These are phyloP conservation scores for Brachionus manjavacas DNA, from an alignment of 1,140 invertebrate genomes.

Conservation along the genomic window DNA sequence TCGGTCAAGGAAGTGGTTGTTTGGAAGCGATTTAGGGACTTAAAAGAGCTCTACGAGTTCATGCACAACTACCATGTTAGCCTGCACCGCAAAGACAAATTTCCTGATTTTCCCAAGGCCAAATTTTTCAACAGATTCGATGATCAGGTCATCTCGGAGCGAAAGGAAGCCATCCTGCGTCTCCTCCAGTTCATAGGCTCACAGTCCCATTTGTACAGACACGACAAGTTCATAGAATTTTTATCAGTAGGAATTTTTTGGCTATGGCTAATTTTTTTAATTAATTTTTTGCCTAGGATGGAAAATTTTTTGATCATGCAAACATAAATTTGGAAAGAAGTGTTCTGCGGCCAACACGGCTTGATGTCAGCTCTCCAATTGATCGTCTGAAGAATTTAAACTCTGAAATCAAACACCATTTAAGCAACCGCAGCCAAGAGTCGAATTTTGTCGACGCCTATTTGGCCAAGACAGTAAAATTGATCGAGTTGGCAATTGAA, in stretches of 20 bases:
- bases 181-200: slow-evolving; percentile 28
- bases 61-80: slow-evolving; percentile 26
- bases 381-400: not conserved
- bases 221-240: slow-evolving; percentile 38
- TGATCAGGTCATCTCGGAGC: not conserved
- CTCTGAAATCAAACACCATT: not conserved
- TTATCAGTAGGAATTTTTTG: not conserved
- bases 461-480: not conserved
- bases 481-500: not conserved
- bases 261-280: not conserved
- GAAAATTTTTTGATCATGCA: not conserved
- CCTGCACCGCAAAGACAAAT: slow-evolving; percentile 27
- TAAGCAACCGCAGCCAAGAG: not conserved
- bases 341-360: not conserved
- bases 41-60: not conserved
- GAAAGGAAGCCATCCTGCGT: not conserved
- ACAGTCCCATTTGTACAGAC: slow-evolving; percentile 34
- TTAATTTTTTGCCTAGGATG: not conserved
- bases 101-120: slow-evolving; percentile 29
- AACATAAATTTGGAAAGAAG: not conserved
- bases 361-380: not conserved
- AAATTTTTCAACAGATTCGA: slow-evolving; percentile 36
- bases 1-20: slow-evolving; percentile 21
- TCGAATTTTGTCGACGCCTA: not conserved
- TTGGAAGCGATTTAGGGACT: slow-evolving; percentile 31